Percentiles rank a stretch among this genome's conserved stretches.
phyloP scores from a whole-genome alignment of 2,888 invertebrate species.

The Elysia crispata region DNA sequence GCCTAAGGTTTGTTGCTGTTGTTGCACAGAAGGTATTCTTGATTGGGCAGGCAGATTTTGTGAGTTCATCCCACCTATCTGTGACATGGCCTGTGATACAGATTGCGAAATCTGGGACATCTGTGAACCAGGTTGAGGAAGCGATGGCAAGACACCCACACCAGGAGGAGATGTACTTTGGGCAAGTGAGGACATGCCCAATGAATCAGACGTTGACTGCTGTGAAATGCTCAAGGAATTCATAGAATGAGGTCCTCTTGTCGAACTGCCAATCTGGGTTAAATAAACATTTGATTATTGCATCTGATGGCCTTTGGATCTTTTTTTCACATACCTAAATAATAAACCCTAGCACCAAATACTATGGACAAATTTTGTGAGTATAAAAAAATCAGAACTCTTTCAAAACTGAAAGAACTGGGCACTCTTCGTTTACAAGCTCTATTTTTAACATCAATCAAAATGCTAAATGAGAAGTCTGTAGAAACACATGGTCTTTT shows the following conservation, averaged over 20 bases:
- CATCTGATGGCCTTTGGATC: no score
- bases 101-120: slow-evolving; percentile 55
- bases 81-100: background rate
- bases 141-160: slow-evolving; percentile 28
- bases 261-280: slow-evolving; percentile 64
- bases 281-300: no score
- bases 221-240: slow-evolving; percentile 42
- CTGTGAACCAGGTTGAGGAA: slow-evolving; percentile 50
- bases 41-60: slow-evolving; percentile 41
- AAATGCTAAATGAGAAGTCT: no score
- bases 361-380: no score
- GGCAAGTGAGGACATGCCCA: slow-evolving; percentile 50
- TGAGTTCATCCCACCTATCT: no score
- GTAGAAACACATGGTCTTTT: no score
- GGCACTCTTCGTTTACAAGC: no score
- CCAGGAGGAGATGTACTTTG: slow-evolving; percentile 45
- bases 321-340: no score
- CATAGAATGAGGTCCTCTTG: slow-evolving; percentile 52
- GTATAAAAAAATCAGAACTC: no score
- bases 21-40: slow-evolving; percentile 43
- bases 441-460: no score
- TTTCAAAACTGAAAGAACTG: no score
- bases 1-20: slow-evolving; percentile 43
- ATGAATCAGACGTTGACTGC: slow-evolving; percentile 51
- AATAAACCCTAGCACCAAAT: no score